These are phyloP conservation scores for Alexandromys fortis DNA, from an alignment of 2,113 vertebrate genomes.

Conservation along the genomic window DNA sequence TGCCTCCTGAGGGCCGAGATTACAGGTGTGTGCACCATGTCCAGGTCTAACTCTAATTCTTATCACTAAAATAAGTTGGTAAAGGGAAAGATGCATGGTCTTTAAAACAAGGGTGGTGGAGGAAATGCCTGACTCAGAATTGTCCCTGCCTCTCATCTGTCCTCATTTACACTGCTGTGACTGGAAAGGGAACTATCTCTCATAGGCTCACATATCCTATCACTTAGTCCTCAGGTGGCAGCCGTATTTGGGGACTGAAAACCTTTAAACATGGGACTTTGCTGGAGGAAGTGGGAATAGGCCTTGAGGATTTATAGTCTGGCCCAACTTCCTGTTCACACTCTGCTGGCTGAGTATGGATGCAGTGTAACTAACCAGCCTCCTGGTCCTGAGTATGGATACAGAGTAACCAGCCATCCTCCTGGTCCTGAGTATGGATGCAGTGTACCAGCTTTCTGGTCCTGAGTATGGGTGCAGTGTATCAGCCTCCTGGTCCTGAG, in stretches of 20 bases:
- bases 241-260: neutral
- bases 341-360: too few relatives aligned
- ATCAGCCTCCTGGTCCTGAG: neutral
- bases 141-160: neutral
- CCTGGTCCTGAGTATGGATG: too few relatives aligned
- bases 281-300: neutral
- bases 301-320: neutral
- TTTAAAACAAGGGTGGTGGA: neutral
- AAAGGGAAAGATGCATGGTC: neutral
- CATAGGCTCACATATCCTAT: neutral
- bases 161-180: neutral
- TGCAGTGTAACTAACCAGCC: neutral
- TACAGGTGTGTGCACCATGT: neutral
- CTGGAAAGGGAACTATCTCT: neutral
- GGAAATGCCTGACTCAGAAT: neutral
- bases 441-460: neutral
- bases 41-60: neutral
- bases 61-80: too few relatives aligned
- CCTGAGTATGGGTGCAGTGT: neutral
- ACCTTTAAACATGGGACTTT: neutral
- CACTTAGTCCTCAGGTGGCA: neutral
- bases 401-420: neutral
- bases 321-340: neutral
- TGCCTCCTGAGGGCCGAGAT: neutral
- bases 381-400: neutral